Conservation (phyloP, 30 jellyfish, hydroid and myxozoan genomes). For the Euphysa ruthae region DNA sequence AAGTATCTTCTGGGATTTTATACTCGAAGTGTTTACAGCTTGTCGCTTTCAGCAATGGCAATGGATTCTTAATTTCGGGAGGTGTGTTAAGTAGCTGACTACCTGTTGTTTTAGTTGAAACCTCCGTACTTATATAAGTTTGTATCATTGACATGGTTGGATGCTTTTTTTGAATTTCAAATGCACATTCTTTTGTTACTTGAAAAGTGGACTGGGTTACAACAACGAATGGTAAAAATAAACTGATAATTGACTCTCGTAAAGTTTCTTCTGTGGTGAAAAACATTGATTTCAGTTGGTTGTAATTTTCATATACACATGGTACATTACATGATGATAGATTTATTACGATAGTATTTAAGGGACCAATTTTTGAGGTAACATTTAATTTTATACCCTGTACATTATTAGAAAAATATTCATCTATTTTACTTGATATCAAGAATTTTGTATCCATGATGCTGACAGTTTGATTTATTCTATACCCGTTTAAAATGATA, state of each 20-base stretch:
- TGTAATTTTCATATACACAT: too few species aligned
- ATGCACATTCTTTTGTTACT: not conserved
- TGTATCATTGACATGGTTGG: not conserved
- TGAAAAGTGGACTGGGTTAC: not conserved
- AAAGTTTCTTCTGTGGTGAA: not conserved
- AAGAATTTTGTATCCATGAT: too few species aligned
- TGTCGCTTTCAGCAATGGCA: slow-evolving; percentile 9
- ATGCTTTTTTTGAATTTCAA: not conserved
- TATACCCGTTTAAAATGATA: too few species aligned
- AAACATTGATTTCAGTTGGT: too few species aligned
- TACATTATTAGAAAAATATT: too few species aligned
- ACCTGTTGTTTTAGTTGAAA: not conserved
- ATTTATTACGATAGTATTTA: too few species aligned
- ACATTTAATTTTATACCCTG: too few species aligned
- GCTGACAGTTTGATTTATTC: too few species aligned
- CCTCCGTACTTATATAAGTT: not conserved
- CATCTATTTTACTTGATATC: too few species aligned
- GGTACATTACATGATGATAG: too few species aligned
- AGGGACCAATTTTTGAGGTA: too few species aligned
- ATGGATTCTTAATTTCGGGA: not conserved
- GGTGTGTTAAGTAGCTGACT: slow-evolving; percentile 18
- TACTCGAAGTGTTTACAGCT: slow-evolving; percentile 9
- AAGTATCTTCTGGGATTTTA: slow-evolving; percentile 37
- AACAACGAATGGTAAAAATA: not conserved
- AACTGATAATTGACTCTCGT: not conserved